Percentiles rank a stretch among this genome's conserved stretches.
These are phyloP conservation scores for Amia ocellicauda DNA, from an alignment of 2,113 vertebrate species.

Conservation along the genomic window DNA sequence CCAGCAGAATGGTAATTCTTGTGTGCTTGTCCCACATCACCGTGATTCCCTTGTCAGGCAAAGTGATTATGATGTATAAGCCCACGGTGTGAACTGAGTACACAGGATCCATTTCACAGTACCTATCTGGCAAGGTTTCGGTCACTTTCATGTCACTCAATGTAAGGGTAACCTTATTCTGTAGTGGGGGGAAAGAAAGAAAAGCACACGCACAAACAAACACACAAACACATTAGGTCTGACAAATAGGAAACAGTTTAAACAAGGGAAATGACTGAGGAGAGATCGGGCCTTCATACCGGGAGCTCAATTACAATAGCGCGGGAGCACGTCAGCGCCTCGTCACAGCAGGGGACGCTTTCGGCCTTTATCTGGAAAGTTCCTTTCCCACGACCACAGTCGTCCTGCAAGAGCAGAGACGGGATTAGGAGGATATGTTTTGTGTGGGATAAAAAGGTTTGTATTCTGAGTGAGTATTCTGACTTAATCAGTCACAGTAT, in stretches of 20 bases:
- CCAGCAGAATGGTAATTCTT: slow-evolving; percentile 60
- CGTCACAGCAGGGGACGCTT: slow-evolving; percentile 78
- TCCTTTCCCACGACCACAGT: slow-evolving; percentile 47
- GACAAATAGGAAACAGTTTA: no score
- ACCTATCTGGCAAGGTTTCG: slow-evolving; percentile 6
- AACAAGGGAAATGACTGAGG: no score
- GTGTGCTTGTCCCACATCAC: slow-evolving; percentile 82
- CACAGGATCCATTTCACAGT: slow-evolving; percentile 16
- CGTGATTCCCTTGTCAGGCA: slow-evolving; percentile 54
- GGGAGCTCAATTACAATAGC: slow-evolving; percentile 60
- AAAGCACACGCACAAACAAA: no score
- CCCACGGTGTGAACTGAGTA: slow-evolving; percentile 69
- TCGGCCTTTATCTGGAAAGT: slow-evolving; percentile 70
- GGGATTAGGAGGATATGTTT: neutral
- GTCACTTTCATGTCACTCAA: slow-evolving; percentile 52
- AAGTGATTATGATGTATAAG: slow-evolving; percentile 67
- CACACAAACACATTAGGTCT: neutral
- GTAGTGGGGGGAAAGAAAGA: no score
- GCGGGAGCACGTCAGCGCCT: slow-evolving; percentile 74
- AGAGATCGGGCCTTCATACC: slow-evolving; percentile 41
- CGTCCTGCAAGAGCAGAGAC: slow-evolving; percentile 54
- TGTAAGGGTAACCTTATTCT: slow-evolving; percentile 48
- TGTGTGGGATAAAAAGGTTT: no score
- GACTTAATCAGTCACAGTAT: no score
- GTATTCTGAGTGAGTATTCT: no score